phyloP scores from a whole-genome alignment of 2,888 invertebrate genomes.

The Mythimna loreyi region DNA sequence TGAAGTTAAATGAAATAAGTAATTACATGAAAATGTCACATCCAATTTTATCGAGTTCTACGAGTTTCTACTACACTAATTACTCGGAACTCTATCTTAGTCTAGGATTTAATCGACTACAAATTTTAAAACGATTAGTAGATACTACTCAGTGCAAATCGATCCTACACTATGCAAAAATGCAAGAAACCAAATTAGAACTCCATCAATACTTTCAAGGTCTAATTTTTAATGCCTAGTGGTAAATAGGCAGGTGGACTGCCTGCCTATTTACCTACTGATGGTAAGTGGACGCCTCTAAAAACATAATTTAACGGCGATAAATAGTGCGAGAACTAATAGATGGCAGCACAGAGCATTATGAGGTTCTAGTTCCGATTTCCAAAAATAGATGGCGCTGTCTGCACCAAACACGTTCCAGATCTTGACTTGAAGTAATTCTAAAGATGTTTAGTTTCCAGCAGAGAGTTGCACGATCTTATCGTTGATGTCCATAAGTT shows the following conservation, averaged over 20 bases:
- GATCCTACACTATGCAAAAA: constrained; percentile 2
- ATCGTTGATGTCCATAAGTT: constrained; percentile 94
- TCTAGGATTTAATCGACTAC: constrained; percentile 22
- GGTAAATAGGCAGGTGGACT: not conserved
- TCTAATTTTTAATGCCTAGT: not conserved
- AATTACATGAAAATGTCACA: constrained; percentile 13
- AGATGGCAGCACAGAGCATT: not conserved
- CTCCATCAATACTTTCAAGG: constrained; percentile 36
- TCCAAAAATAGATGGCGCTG: not conserved
- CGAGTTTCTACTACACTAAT: constrained; percentile 25
- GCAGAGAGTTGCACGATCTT: constrained; percentile 91
- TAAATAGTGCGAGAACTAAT: not conserved
- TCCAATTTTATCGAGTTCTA: constrained; percentile 24
- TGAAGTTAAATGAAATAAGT: not conserved
- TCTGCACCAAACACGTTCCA: not conserved
- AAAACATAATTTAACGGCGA: not conserved
- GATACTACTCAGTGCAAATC: constrained; percentile 14
- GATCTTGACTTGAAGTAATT: not conserved
- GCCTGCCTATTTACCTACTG: too few species aligned
- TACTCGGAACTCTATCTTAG: constrained; percentile 12
- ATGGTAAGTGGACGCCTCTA: not conserved
- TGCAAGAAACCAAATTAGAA: constrained; percentile 33
- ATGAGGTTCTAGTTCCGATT: not conserved
- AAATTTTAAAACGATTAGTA: constrained; percentile 27
- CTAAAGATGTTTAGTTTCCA: constrained; percentile 71